Evolutionary conservation across 2,113 vertebrate species (phyloP), one percentile per base, ranked within the genome.

Genomic region (Collichthys lucidus): DNA sequence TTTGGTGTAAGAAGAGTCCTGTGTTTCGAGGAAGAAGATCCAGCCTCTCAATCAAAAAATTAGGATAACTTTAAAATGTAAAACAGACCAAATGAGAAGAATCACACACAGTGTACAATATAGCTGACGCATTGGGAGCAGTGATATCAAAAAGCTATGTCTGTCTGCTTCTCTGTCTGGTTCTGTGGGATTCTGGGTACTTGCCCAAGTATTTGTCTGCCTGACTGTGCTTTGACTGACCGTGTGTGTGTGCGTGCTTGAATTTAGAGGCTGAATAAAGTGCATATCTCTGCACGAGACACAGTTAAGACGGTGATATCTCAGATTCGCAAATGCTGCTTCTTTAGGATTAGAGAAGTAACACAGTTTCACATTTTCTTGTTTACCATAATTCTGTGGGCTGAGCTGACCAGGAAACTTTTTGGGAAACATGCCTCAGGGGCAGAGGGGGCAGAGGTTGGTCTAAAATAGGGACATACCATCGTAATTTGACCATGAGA

Each of bases 401-500:
- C 65, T 67, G 26, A 83, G 61, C n/a, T 64, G 75, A 83, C 73
- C 49, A n/a, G 52, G 44, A 67, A 80, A 42, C 63, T 14, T 85
- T 83, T 85, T 70, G 61, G 52, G 42, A 82, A 86, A 75, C 35
- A 83, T 88, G 86, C 42, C 68, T 83, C 19, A 1, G 50, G 67
- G 70, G 71, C 85, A 76, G 31, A 77, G 35, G 59, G 79, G 80
- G 52, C 72, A 83, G 56, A 83, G 86, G 83, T 82, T 55, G 79
- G 67, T 40, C 65, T 82, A 79, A 91, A 89, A 87, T 57, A 52
- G 70, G 73, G 64, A 75, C 86, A 82, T 80, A 42, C 60, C 66
- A 63, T 72, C 40, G 42, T 77, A 84, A 88, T 81, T 80, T 83
- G 80, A 90, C 84, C 84, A 78, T 87, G 87, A 84, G 88, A 91